Conservation (phyloP, 2,797 vertebrate species). For the Dryobates pubescens region DNA sequence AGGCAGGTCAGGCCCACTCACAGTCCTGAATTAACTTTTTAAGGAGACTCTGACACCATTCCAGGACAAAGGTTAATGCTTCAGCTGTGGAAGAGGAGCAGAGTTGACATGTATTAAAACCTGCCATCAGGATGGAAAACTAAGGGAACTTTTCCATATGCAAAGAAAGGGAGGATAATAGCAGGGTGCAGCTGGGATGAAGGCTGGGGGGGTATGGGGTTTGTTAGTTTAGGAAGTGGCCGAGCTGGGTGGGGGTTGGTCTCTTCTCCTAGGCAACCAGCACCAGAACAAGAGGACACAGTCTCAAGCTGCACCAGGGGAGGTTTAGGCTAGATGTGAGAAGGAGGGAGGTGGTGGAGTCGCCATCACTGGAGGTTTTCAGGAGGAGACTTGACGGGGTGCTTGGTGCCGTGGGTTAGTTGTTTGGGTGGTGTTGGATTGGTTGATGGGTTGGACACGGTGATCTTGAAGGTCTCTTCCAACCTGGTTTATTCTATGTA, state of each 20-base stretch:
- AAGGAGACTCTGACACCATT: not conserved
- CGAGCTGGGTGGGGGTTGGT: not conserved
- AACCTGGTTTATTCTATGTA: too few species aligned
- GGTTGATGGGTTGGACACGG: too few species aligned
- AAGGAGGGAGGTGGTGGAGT: too few species aligned
- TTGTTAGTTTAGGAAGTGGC: not conserved
- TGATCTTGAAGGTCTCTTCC: too few species aligned
- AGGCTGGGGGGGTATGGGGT: not conserved
- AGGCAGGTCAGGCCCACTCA: fast-evolving
- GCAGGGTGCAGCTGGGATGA: not conserved
- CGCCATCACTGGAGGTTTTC: too few species aligned
- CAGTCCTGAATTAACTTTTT: not conserved
- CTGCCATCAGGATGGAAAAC: not conserved
- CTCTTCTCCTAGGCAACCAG: too few species aligned
- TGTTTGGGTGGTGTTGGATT: too few species aligned
- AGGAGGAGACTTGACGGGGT: too few species aligned
- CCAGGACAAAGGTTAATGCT: not conserved
- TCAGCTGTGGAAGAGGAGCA: not conserved
- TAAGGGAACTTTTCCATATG: not conserved
- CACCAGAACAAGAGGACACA: too few species aligned
- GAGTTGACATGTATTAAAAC: conserved; percentile 33
- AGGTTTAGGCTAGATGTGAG: too few species aligned
- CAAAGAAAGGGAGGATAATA: not conserved
- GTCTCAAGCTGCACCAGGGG: too few species aligned
- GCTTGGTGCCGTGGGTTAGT: too few species aligned